These are phyloP conservation scores for Babyrousa celebensis DNA, from an alignment of 2,797 vertebrate genomes.

Conservation along the genomic window DNA sequence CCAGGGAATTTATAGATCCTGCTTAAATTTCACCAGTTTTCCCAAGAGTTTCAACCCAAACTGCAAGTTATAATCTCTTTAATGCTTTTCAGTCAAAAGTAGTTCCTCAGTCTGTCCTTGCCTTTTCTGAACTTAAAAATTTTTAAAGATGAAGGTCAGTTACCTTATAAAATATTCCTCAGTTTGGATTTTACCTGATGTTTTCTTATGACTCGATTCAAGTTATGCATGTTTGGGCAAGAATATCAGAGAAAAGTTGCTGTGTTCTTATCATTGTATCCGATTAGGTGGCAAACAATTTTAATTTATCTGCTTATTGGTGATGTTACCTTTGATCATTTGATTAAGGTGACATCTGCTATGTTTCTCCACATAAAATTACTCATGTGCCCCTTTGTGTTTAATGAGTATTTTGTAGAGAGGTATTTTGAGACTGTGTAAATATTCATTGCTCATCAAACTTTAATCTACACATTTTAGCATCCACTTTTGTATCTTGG, in stretches of 20 bases:
- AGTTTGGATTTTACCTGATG: neutral
- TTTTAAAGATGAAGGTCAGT: neutral
- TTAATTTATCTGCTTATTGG: neutral
- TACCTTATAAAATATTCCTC: neutral
- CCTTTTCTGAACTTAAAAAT: neutral
- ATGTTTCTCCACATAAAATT: neutral
- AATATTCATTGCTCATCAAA: conserved; percentile 41
- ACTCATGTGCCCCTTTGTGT: neutral
- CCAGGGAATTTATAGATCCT: neutral
- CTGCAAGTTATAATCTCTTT: neutral
- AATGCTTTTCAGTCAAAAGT: neutral
- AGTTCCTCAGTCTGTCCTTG: neutral
- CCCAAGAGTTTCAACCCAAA: neutral
- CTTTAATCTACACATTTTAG: conserved; percentile 63
- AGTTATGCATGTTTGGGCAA: neutral
- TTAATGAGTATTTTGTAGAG: conserved; percentile 42
- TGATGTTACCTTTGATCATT: conserved; percentile 42
- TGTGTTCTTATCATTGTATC: conserved; percentile 36
- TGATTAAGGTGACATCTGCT: conserved; percentile 22
- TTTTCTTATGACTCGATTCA: conserved; percentile 49
- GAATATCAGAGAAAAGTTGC: neutral
- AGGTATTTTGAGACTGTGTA: conserved; percentile 5
- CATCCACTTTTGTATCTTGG: neutral
- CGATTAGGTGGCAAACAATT: neutral
- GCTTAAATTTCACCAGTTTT: neutral